A percentile compares a stretch with the other conserved stretches of the same genome.
phyloP scores from a whole-genome alignment of 1,140 invertebrate species.

The Diuraphis noxia region DNA sequence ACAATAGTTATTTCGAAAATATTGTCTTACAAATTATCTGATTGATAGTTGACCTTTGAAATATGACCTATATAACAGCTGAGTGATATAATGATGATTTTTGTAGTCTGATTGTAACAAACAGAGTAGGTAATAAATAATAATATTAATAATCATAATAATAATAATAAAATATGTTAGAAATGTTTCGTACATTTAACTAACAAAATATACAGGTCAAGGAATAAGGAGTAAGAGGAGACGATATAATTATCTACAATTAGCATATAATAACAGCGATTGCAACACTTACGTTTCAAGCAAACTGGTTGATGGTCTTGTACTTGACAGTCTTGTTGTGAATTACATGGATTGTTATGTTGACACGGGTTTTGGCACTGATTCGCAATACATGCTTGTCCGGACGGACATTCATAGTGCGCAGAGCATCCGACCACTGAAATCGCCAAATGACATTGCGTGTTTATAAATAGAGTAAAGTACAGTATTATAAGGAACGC shows the following conservation, averaged over 20 bases:
- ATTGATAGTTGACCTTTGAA: background rate
- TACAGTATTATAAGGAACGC: background rate
- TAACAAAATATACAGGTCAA: constrained; percentile 9
- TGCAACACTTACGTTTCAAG: constrained; percentile 67
- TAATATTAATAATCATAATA: background rate
- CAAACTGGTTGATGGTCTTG: constrained; percentile 78
- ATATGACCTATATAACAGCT: background rate
- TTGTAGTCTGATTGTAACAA: background rate
- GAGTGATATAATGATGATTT: background rate
- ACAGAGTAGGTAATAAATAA: constrained; percentile 17
- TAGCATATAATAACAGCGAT: background rate
- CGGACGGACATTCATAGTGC: constrained; percentile 72
- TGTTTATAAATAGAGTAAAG: background rate
- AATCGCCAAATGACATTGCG: constrained; percentile 50
- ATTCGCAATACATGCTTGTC: constrained; percentile 76
- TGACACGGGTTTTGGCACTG: constrained; percentile 77
- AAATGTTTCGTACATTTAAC: constrained; percentile 2
- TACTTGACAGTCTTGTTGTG: constrained; percentile 73
- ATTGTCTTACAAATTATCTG: background rate
- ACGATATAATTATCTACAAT: background rate
- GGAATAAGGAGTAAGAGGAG: background rate
- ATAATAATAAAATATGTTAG: background rate
- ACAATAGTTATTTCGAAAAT: background rate
- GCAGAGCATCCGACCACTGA: constrained; percentile 72
- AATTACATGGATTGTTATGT: constrained; percentile 70